Evolutionary conservation across 2,797 vertebrate species (phyloP).

Genomic region (Serranus cabrilla): DNA sequence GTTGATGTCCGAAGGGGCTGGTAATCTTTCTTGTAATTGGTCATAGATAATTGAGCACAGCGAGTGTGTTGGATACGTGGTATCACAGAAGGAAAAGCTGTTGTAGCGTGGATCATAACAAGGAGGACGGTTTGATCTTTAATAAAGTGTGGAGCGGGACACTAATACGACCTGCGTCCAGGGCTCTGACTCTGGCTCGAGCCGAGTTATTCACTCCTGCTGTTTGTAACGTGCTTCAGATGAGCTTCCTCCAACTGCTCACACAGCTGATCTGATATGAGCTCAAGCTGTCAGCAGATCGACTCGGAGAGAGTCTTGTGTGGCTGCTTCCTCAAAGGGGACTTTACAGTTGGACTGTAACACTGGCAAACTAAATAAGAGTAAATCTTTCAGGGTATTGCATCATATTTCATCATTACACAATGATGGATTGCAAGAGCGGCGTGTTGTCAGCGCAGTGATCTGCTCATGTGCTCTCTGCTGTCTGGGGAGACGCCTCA

Average conservation of each 20-base stretch:
- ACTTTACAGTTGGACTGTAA: neutral
- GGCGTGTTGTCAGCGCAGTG: slow-evolving; percentile 12
- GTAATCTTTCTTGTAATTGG: slow-evolving; percentile 40
- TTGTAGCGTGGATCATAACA: neutral
- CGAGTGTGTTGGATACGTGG: slow-evolving; percentile 1
- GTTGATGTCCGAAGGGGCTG: neutral
- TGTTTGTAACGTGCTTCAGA: slow-evolving; percentile 22
- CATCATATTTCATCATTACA: slow-evolving; percentile 45
- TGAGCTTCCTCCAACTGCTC: slow-evolving; percentile 31
- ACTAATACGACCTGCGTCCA: neutral
- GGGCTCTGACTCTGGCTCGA: slow-evolving; percentile 1
- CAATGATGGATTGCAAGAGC: slow-evolving; percentile 15
- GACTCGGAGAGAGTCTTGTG: neutral
- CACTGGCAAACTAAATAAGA: slow-evolving; percentile 6
- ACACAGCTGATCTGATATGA: slow-evolving; percentile 31
- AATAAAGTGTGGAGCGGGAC: slow-evolving; percentile 9
- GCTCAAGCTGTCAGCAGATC: slow-evolving; percentile 13
- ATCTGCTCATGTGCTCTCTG: neutral
- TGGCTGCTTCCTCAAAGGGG: neutral
- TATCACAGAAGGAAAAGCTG: slow-evolving; percentile 3
- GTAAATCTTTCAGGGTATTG: slow-evolving; percentile 22
- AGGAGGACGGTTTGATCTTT: slow-evolving; percentile 18
- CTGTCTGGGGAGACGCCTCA: neutral
- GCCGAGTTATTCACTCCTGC: neutral
- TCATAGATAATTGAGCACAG: slow-evolving; percentile 42